Base-by-base conservation (phyloP, 2,888 invertebrate genomes). In the Anthrax anthrax region DNA sequence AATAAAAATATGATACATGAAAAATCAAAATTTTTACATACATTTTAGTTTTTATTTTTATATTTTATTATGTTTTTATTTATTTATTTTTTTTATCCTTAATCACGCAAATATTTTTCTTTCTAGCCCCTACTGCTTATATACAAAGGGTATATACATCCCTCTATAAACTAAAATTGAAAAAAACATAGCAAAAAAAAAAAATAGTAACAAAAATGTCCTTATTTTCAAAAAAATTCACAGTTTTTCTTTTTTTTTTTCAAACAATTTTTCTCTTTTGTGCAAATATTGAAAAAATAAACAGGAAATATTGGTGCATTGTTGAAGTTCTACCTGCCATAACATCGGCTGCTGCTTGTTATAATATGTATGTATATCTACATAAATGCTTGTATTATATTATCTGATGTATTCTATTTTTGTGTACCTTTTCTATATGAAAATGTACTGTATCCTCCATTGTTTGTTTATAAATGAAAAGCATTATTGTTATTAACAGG, bases 251-350 rank as follows among this genome's bases (percentile, higher is more conserved):
- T 23, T 23, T 23, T 23, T 23, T 8, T 32, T 32, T 32, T 32
- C 29, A 32, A 32, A 12, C 12, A 29, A 32, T 32, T 32, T 12
- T 32, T 32, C 29, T 32, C 29, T 32, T 32, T 12, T 32, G 9
- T 12, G 29, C 12, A 47, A 47, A 47, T 47, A 47, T 47, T 47
- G 47, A 47, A 43, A 47, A 46, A 47, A 47, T 39, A 47, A 47
- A 47, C 23, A 36, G 39, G 27, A 47, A 47, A 47, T 47, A 47
- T 47, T 47, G 42, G 39, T 36, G 39, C 19, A 34, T 18, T 43
- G 36, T 47, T 47, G 39, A 36, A 43, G 27, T 39, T 32, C 39
- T 38, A 38, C 43, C 42, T 36, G 40, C 19, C 32, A 45, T 36
- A 45, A 45, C 40, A 47, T 18, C 23, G 29, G 32, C 39, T 32